Evolutionary conservation across 1,140 invertebrate species (phyloP).

Genomic region (Cyrtorhinus lividipennis): DNA sequence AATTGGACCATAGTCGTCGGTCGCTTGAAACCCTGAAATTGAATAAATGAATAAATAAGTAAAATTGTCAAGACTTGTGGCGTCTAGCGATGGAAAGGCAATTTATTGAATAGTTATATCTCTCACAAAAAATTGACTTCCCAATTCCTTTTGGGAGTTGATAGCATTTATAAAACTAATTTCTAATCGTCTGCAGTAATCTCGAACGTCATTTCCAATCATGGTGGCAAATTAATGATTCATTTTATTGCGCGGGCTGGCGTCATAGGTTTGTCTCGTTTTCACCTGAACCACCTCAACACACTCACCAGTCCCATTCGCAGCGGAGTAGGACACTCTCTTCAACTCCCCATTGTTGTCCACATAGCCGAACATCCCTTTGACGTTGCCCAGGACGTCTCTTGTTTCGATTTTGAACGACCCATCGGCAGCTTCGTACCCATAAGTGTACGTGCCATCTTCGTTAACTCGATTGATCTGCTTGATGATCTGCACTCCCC

Average conservation of each 20-base stretch:
- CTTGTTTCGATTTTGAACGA: constrained; percentile 72
- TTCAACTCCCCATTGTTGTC: constrained; percentile 66
- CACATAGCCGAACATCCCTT: constrained; percentile 73
- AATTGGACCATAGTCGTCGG: constrained; percentile 25
- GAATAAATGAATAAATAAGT: not conserved
- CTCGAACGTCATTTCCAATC: too few relatives aligned
- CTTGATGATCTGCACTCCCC: constrained; percentile 46
- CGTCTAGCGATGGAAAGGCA: too few relatives aligned
- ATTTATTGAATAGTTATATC: too few relatives aligned
- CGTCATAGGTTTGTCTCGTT: too few relatives aligned
- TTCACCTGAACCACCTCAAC: too few relatives aligned
- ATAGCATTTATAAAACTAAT: too few relatives aligned
- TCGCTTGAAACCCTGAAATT: constrained; percentile 26
- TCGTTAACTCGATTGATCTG: constrained; percentile 67
- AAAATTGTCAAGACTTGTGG: not conserved
- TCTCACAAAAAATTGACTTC: too few relatives aligned
- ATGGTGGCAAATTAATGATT: too few relatives aligned
- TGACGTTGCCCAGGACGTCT: constrained; percentile 66
- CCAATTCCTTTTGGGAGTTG: too few relatives aligned
- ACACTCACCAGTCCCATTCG: constrained; percentile 38
- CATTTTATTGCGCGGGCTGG: too few relatives aligned
- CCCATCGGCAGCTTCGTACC: constrained; percentile 69
- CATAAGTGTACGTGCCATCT: constrained; percentile 71
- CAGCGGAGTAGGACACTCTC: constrained; percentile 62
- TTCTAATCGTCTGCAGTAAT: too few relatives aligned